These are phyloP conservation scores for Xenus cinereus DNA, from an alignment of 2,113 vertebrate genomes.

Conservation along the genomic window DNA sequence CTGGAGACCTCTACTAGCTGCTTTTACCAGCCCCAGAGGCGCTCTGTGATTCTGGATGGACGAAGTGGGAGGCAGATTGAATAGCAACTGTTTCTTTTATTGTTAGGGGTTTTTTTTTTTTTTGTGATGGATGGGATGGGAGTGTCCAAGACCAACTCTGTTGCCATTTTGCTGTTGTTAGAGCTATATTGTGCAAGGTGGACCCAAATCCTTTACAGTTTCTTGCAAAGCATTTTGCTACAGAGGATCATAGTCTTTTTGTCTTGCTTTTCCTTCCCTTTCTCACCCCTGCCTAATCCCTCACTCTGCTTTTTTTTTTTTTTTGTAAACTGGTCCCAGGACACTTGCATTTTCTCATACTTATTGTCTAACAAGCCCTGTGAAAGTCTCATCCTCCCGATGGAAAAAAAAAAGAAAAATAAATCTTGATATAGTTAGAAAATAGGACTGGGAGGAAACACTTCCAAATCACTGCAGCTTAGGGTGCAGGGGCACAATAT, in stretches of 20 bases:
- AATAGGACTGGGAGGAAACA: not conserved
- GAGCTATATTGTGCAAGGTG: constrained; percentile 35
- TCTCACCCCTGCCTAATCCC: not conserved
- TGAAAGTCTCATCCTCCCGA: not conserved
- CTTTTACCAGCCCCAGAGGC: constrained; percentile 97
- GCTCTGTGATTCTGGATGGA: constrained; percentile 95
- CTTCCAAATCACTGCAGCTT: not conserved
- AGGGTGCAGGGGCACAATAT: not conserved
- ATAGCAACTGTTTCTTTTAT: constrained; percentile 58
- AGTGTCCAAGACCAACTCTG: constrained; percentile 18
- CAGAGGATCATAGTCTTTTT: constrained; percentile 1
- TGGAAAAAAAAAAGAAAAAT: not conserved
- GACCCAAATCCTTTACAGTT: not conserved
- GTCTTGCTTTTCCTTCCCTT: constrained; percentile 30
- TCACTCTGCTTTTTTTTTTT: not conserved
- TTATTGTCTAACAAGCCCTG: constrained; percentile 21
- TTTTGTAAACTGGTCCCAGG: not conserved
- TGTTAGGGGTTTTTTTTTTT: not conserved
- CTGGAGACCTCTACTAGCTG: constrained; percentile 97
- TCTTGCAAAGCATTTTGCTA: constrained; percentile 36
- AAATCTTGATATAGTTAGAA: not conserved
- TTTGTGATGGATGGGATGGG: not conserved
- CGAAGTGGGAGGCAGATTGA: constrained; percentile 92
- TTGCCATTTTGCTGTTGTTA: constrained; percentile 36
- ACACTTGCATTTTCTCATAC: constrained; percentile 24